Evolutionary conservation across 2,797 vertebrate genomes (phyloP).

Genomic region (Amblyopsis hoosieri): DNA sequence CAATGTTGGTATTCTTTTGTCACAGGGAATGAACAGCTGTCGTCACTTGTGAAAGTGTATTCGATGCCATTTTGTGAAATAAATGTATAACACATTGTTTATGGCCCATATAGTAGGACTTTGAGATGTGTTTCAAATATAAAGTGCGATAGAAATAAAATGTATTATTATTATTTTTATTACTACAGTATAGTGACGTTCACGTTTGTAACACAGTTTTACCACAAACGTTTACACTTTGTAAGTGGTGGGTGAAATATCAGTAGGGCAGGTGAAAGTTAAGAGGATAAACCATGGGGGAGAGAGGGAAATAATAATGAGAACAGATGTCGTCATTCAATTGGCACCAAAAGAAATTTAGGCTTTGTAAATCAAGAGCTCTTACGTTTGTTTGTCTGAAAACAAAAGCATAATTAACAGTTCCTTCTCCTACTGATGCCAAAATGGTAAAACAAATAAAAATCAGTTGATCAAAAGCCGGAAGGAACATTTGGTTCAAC

Average conservation of each 20-base stretch:
- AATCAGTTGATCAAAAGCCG: constrained; percentile 53
- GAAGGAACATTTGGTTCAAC: constrained; percentile 57
- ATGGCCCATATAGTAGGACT: too few relatives aligned
- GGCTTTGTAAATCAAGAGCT: constrained; percentile 68
- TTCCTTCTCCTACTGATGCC: constrained; percentile 53
- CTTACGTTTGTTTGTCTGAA: constrained; percentile 74
- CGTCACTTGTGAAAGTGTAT: constrained; percentile 21
- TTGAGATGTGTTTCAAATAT: too few relatives aligned
- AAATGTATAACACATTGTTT: too few relatives aligned
- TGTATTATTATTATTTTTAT: too few relatives aligned
- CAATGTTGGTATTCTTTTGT: constrained; percentile 1
- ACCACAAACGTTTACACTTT: constrained; percentile 41
- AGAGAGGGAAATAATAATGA: constrained; percentile 32
- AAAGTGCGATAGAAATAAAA: too few relatives aligned
- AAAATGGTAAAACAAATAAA: constrained; percentile 44
- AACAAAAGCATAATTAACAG: constrained; percentile 77
- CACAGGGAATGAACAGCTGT: constrained; percentile 11
- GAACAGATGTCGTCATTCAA: constrained; percentile 64
- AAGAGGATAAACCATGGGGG: constrained; percentile 22
- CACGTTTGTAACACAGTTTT: constrained; percentile 35
- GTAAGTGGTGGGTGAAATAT: constrained; percentile 41
- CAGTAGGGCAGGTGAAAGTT: constrained; percentile 44
- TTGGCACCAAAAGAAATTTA: constrained; percentile 63
- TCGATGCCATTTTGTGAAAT: too few relatives aligned
- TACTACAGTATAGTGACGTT: too few relatives aligned